phyloP scores from a whole-genome alignment of 1,140 invertebrate genomes.

The Lethrus apterus region DNA sequence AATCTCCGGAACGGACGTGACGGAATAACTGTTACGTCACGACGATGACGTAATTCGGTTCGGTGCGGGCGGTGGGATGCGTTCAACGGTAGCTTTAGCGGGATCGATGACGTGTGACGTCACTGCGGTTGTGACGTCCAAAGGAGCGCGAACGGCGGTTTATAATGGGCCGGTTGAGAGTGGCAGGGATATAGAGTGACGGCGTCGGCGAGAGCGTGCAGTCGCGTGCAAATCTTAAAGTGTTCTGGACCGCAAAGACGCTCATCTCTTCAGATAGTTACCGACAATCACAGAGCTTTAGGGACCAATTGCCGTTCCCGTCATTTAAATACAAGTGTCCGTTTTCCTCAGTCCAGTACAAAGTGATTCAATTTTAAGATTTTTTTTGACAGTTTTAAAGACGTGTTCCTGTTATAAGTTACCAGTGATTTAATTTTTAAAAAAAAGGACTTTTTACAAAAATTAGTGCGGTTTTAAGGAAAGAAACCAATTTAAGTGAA shows the following conservation, averaged over 20 bases:
- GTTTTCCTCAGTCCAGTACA: neutral
- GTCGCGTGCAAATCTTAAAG: conserved; percentile 27
- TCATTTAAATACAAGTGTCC: neutral
- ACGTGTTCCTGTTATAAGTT: conserved; percentile 6
- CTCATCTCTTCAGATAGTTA: conserved; percentile 9
- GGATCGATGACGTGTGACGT: conserved; percentile 22
- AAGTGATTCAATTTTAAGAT: conserved; percentile 6
- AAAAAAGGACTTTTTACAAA: too few relatives aligned
- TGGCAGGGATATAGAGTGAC: conserved; percentile 36
- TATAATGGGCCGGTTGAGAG: conserved; percentile 37
- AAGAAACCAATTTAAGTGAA: too few relatives aligned
- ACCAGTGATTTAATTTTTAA: too few relatives aligned
- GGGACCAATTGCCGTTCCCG: conserved; percentile 7
- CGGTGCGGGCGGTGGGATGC: neutral
- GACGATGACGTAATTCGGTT: neutral
- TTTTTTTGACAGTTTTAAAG: conserved; percentile 1
- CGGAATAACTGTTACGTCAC: conserved; percentile 28
- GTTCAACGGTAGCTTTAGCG: conserved; percentile 11
- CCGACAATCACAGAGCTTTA: conserved; percentile 15
- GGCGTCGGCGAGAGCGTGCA: conserved; percentile 27
- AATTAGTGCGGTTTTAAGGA: too few relatives aligned
- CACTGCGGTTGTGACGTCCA: conserved; percentile 30
- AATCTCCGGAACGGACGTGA: conserved; percentile 21
- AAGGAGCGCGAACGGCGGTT: conserved; percentile 31
- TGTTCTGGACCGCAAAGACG: conserved; percentile 20